Evolutionary conservation across 1,140 invertebrate species (phyloP).

Genomic region (Aphis gossypii): DNA sequence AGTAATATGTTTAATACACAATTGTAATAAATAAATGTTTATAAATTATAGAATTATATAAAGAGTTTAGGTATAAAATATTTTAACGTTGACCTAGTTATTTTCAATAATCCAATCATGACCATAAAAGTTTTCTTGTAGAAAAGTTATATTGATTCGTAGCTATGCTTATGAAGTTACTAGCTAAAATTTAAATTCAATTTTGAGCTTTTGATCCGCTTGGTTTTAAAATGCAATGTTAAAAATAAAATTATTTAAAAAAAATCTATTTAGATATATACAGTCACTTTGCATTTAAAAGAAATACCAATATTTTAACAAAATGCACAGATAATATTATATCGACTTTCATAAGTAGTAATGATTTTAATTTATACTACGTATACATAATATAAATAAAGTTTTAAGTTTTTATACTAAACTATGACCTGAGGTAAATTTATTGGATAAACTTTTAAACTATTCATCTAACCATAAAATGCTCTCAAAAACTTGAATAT

Average conservation of each 20-base stretch:
- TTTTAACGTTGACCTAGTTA: not conserved
- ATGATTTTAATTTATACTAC: not conserved
- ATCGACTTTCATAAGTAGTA: not conserved
- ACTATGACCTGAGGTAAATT: not conserved
- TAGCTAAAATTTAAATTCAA: not conserved
- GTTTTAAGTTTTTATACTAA: not conserved
- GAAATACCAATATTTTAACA: not conserved
- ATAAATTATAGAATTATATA: not conserved
- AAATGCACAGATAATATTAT: not conserved
- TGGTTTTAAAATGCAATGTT: not conserved
- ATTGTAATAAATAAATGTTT: not conserved
- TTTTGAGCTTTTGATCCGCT: not conserved
- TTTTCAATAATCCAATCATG: not conserved
- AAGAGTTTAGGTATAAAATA: not conserved
- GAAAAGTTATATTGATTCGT: not conserved
- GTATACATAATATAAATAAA: not conserved
- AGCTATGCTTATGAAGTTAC: not conserved
- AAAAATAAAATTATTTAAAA: too few relatives aligned
- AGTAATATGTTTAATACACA: not conserved
- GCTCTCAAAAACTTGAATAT: not conserved
- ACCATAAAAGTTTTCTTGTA: not conserved
- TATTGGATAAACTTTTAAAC: not conserved
- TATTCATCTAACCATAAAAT: not conserved
- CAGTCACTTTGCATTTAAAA: not conserved
- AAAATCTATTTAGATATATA: too few relatives aligned